Percentiles rank a stretch among this genome's conserved stretches.
Conservation (phyloP, 2,113 vertebrate species). For the Protobothrops flavoviridis region DNA sequence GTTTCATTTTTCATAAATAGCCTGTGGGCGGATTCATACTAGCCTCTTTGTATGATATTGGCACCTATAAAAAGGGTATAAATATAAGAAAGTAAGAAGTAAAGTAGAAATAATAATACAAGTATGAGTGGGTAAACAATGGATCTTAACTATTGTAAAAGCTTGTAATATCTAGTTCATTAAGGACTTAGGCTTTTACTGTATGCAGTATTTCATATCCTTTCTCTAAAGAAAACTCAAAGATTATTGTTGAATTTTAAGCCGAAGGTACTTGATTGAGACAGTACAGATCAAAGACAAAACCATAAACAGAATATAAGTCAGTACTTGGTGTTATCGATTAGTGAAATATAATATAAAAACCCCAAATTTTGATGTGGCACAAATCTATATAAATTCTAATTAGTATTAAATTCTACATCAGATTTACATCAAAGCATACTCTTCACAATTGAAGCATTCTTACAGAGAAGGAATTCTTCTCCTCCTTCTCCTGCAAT, state of each 20-base stretch:
- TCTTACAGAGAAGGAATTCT: neutral
- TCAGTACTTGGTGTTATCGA: neutral
- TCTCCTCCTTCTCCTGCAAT: neutral
- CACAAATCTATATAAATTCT: neutral
- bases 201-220: neutral
- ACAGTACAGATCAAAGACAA: neutral
- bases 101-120: neutral
- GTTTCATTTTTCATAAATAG: neutral
- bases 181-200: neutral
- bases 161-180: neutral
- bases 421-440: neutral
- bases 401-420: neutral
- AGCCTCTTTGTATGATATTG: neutral
- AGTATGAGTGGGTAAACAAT: neutral
- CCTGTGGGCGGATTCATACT: neutral
- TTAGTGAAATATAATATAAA: neutral
- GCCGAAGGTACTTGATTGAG: neutral
- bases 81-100: neutral
- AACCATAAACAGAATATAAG: neutral
- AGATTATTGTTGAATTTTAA: neutral
- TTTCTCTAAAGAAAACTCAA: neutral
- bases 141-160: neutral
- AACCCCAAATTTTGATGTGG: neutral
- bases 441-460: neutral
- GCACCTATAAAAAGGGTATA: neutral